Base-by-base conservation (phyloP, 2,888 invertebrate species). In the Tetramorium bicarinatum region DNA sequence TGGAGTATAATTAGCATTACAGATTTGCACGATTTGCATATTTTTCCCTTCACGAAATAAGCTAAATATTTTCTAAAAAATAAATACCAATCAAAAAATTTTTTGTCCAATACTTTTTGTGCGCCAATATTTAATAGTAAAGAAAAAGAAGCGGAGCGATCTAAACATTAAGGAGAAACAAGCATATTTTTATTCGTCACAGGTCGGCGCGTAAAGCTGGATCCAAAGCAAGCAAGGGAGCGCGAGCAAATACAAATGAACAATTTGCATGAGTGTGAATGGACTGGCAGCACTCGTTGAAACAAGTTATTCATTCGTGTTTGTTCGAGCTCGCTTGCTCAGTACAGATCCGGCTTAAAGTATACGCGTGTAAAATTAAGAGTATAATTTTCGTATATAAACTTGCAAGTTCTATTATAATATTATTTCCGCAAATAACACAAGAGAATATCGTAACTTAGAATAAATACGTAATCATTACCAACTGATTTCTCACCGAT, bases 21-120 rank as follows among this genome's bases (percentile, higher is more conserved):
- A 82, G 56, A 72, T 61, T 69, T 81, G 56, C 44, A 0, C 3
- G 77, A 85, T 79, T 34, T 34, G 34, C 64, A 64, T 62, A 81
- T 81, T 85, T 86, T 82, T 80, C 77, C 56, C 80, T n/a, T n/a
- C 15, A n/a, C 21, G 85, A 85, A 88, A 81, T 82, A 52, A 88
- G 62, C 69, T 69, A 86, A 69, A 86, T 90, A 85, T 76, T 82
- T 59, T 62, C 34, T 34, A 69, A 18, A 82, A 76, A 61, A 54
- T 77, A 89, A 89, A 89, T 84, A 79, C 82, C 76, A 83, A 84
- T 84, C 67, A 69, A 71, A 85, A 67, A 81, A 84, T 82, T 71
- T 81, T 64, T 87, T 87, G 82, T 1, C 67, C 62, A 81, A 66
- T 84, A 71, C 71, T 67, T 82, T 77, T 85, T 75, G 59, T 81